Conservation (phyloP, 1,140 invertebrate species). For the Trichogramma pretiosum region DNA sequence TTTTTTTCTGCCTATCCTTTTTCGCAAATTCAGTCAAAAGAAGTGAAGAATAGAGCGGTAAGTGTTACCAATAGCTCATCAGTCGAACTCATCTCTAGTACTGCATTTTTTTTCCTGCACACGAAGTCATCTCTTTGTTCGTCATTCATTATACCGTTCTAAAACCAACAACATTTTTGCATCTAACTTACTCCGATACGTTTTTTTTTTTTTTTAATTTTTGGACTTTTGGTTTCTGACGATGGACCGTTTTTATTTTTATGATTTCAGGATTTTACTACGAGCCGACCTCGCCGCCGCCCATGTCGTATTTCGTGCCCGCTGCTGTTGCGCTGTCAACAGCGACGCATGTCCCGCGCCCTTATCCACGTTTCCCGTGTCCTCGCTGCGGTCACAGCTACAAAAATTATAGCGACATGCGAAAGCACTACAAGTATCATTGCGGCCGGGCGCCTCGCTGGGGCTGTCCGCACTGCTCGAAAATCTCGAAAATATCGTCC, state of each 20-base stretch:
- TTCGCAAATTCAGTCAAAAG: no score
- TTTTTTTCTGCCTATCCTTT: no score
- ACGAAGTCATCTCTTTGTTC: no score
- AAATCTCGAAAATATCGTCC: constrained; percentile 35
- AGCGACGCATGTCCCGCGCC: background rate
- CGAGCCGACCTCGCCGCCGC: background rate
- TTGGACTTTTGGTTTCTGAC: no score
- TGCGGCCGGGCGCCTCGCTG: constrained; percentile 71
- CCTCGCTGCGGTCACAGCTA: constrained; percentile 41
- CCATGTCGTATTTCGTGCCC: background rate
- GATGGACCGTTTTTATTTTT: constrained; percentile 3
- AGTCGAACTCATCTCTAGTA: no score
- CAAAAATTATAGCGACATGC: constrained; percentile 36
- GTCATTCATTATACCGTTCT: no score
- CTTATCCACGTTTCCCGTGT: constrained; percentile 24
- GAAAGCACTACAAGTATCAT: constrained; percentile 65
- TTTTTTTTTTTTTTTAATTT: no score
- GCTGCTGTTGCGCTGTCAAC: background rate
- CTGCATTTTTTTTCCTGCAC: no score
- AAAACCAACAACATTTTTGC: no score
- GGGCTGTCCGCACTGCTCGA: constrained; percentile 63
- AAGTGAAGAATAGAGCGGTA: no score
- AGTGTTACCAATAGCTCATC: no score
- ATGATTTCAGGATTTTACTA: constrained; percentile 17
- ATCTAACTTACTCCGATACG: no score